Evolutionary conservation across 23 tunicate genomes (phyloP).

Genomic region (Clavelina lepadiformis): DNA sequence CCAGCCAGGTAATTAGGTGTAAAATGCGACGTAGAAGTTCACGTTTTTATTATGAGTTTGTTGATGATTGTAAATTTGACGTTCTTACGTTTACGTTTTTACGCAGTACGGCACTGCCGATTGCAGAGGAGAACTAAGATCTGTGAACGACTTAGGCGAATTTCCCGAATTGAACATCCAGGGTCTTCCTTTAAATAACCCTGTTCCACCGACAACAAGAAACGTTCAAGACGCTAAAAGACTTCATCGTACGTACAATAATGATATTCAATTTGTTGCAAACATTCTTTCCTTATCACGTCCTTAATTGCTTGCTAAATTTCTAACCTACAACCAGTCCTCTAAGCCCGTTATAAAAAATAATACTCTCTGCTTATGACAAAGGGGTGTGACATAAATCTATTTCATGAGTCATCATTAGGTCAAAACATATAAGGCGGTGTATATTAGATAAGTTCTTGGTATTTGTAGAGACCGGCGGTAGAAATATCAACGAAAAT

Average conservation of each 20-base stretch:
- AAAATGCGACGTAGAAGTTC: background rate
- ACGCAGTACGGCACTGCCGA: background rate
- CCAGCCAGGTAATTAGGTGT: slow-evolving; percentile 10
- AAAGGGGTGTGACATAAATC: no score
- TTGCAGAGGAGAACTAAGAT: slow-evolving; percentile 28
- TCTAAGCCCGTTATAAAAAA: no score
- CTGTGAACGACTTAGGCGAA: slow-evolving; percentile 10
- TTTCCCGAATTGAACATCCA: slow-evolving; percentile 14
- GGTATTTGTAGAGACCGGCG: slow-evolving; percentile 18
- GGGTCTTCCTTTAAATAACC: slow-evolving; percentile 34
- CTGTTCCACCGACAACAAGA: slow-evolving; percentile 5
- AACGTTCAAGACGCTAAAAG: slow-evolving; percentile 2
- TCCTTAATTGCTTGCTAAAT: no score
- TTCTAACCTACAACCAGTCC: no score
- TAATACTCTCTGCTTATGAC: no score
- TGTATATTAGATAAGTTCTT: no score
- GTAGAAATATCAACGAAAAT: slow-evolving; percentile 34
- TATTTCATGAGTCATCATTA: no score
- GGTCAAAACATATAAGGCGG: no score
- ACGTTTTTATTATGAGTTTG: slow-evolving; percentile 12
- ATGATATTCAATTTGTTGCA: background rate
- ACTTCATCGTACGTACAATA: slow-evolving; percentile 19
- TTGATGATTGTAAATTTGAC: no score
- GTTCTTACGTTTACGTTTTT: background rate
- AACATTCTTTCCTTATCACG: no score